Evolutionary conservation across 2,888 invertebrate species (phyloP).

Genomic region (Dolomedes plantarius): DNA sequence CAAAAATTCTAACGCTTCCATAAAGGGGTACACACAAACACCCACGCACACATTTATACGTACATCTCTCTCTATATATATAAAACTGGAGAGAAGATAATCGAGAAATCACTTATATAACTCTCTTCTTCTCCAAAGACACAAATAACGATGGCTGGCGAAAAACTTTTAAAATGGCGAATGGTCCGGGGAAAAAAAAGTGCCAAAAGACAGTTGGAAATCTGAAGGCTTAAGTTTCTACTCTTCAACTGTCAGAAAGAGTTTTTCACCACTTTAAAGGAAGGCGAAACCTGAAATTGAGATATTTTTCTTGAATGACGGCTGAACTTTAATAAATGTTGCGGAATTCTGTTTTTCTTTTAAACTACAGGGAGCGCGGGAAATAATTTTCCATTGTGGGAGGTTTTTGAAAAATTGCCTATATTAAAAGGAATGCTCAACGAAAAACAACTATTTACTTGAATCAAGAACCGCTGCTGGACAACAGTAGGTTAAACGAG

Average conservation of each 20-base stretch:
- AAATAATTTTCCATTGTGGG: no score
- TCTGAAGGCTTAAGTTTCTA: background rate
- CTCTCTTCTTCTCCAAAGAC: background rate
- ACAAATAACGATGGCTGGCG: background rate
- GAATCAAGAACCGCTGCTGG: no score
- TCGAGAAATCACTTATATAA: background rate
- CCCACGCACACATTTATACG: no score
- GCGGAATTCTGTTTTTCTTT: background rate
- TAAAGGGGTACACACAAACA: no score
- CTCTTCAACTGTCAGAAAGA: background rate
- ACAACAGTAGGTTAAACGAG: no score
- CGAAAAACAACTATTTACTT: no score
- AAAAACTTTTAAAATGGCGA: background rate
- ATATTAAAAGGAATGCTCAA: no score
- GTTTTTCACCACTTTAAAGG: background rate
- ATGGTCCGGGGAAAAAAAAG: background rate
- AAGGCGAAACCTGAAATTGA: background rate
- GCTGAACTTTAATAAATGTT: slow-evolving; percentile 12
- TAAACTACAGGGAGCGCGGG: background rate
- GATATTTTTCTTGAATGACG: slow-evolving; percentile 1
- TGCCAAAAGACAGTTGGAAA: background rate
- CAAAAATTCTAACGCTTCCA: no score
- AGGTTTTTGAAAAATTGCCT: no score
- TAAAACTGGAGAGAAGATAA: no score
- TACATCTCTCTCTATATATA: no score